Base-by-base conservation (phyloP, 1,140 invertebrate species). In the Penaeus japonicus region DNA sequence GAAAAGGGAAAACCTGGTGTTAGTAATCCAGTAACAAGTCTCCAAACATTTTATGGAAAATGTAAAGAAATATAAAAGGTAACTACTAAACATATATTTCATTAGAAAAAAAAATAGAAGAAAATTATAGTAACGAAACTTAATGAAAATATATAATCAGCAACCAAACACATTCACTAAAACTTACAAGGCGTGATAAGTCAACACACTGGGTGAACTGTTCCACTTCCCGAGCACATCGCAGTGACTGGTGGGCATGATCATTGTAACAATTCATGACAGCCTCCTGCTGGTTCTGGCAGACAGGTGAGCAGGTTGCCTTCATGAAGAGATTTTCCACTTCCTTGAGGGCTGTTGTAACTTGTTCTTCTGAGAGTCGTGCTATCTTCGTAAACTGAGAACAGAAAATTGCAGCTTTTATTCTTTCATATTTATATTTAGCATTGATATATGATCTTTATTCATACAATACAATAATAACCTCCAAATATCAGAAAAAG, bases 161-260 rank as follows among this genome's bases (percentile, higher is more conserved):
- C 47, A 47, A 47, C 10, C 39, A 39, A 39, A 39, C 12, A 10
- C 12, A 7, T 15, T 73, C 1, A 15, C 32, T 73, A 22, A 30
- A 24, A 70, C 90, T 91, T 55, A 91, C 90, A 82, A 91, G 87
- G 55, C 90, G 73, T 17, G 88, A 89, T 10, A 91, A 65, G 53
- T 91, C 89, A 7, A 91, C 90, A 87, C 90, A 91, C n/a, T 87
- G 73, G 32, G 90, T 75, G 81, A 91, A 91, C 10, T 87, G 57
- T 32, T 91, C 84, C 55, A 91, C 90, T n/a, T 89, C 86, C 30
- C 85, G 62, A 39, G 90, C 73, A 77, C 90, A 91, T 17, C 85
- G 87, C 15, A 91, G 77, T 1, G 89, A 81, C 79, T 91, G 90
- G 20, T 73, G 84, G 22, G 90, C 84, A 54, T 91, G 87, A 24